Evolutionary conservation across 1,140 invertebrate species (phyloP).

Genomic region (Lucilia cuprina): DNA sequence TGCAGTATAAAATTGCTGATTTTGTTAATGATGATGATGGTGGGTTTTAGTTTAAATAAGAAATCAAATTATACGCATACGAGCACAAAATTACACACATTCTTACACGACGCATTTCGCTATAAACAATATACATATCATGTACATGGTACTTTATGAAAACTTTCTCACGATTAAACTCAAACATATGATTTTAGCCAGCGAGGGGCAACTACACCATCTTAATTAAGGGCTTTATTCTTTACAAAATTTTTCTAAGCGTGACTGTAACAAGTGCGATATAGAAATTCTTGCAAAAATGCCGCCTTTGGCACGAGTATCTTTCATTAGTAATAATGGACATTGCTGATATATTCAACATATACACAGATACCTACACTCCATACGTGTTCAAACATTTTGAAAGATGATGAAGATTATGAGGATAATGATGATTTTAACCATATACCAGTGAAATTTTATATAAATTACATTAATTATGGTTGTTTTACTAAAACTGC

Average conservation of each 20-base stretch:
- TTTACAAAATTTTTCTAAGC: too few relatives aligned
- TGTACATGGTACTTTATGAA: not conserved
- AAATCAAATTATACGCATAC: not conserved
- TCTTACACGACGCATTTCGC: not conserved
- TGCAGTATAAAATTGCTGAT: too few relatives aligned
- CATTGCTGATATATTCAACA: not conserved
- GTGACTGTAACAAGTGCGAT: too few relatives aligned
- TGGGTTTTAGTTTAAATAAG: not conserved
- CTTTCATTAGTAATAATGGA: too few relatives aligned
- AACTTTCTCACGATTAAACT: not conserved
- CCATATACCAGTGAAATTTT: conserved; percentile 5
- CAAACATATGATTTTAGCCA: not conserved
- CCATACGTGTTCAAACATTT: not conserved
- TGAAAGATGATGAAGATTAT: not conserved
- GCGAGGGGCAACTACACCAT: too few relatives aligned
- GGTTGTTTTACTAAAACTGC: conserved; percentile 16
- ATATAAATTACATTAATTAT: conserved; percentile 29
- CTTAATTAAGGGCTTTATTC: too few relatives aligned
- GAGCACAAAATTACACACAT: not conserved
- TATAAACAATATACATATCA: not conserved
- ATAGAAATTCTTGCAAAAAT: too few relatives aligned
- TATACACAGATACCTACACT: not conserved
- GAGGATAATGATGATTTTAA: conserved; percentile 6
- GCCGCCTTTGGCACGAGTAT: too few relatives aligned
- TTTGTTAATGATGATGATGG: not conserved